Percentiles rank a stretch among this genome's conserved stretches.
Evolutionary conservation across 2,113 vertebrate species (phyloP).

Genomic region (Microcebus griseorufus): DNA sequence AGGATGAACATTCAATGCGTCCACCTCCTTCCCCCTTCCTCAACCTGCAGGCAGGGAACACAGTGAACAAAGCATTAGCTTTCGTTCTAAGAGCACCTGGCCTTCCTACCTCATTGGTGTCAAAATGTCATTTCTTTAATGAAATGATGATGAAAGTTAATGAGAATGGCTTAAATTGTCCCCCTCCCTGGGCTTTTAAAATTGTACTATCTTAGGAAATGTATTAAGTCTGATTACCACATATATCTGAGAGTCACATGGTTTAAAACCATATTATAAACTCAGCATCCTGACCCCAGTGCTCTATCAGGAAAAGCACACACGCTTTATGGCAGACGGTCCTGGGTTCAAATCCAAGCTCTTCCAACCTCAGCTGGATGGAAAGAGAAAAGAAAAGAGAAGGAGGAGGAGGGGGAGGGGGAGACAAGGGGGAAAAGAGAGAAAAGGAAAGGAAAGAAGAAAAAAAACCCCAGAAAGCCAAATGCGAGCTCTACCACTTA

Average conservation of each 20-base stretch:
- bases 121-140: background rate
- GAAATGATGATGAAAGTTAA: background rate
- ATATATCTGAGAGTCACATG: background rate
- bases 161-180: background rate
- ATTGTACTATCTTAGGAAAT: background rate
- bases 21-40: rapidly evolving
- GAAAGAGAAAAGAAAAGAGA: too few species aligned
- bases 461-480: background rate
- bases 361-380: too few species aligned
- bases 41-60: background rate
- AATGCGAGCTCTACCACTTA: background rate
- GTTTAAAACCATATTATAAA: background rate
- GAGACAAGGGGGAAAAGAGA: too few species aligned
- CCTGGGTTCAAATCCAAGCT: background rate
- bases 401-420: too few species aligned
- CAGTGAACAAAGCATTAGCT: background rate
- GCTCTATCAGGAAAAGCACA: background rate
- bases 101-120: background rate
- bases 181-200: background rate
- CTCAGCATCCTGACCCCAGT: rapidly evolving
- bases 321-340: background rate
- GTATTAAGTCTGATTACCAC: background rate
- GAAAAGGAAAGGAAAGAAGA: too few species aligned
- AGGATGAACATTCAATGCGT: rapidly evolving
- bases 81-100: background rate